phyloP scores from a whole-genome alignment of 2,888 invertebrate species.

The Lasioglossum zephyrum region DNA sequence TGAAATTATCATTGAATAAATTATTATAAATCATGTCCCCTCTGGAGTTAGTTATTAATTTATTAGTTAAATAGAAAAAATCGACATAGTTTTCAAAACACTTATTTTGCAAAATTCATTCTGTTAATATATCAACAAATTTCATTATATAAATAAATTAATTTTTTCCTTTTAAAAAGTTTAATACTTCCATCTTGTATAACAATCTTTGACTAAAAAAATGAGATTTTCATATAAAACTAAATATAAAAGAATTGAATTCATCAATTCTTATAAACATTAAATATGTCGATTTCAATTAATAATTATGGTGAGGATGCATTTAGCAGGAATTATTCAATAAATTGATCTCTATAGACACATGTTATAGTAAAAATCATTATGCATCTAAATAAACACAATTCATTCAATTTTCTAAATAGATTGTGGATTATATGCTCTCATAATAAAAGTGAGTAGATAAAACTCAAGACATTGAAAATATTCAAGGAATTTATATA shows the following conservation, averaged over 20 bases:
- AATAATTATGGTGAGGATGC: not conserved
- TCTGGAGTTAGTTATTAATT: not conserved
- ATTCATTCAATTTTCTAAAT: not conserved
- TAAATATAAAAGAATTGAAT: not conserved
- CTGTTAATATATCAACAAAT: not conserved
- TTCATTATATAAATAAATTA: not conserved
- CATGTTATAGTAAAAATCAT: not conserved
- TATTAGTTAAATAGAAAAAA: not conserved
- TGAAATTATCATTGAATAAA: not conserved
- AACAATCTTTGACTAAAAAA: not conserved
- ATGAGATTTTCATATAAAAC: not conserved
- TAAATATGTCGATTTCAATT: not conserved
- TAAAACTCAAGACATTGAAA: not conserved
- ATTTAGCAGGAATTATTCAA: no score
- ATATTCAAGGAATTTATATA: not conserved
- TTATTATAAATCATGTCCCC: no score
- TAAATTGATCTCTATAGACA: no score
- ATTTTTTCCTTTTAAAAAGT: not conserved
- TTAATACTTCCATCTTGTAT: not conserved
- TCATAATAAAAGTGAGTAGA: not conserved
- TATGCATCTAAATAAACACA: not conserved
- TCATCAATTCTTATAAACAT: not conserved
- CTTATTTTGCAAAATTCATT: not conserved
- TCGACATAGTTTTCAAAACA: no score
- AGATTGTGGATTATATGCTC: not conserved